Conservation (phyloP, 2,797 vertebrate species). For the Microctenopoma steveboyesi region DNA sequence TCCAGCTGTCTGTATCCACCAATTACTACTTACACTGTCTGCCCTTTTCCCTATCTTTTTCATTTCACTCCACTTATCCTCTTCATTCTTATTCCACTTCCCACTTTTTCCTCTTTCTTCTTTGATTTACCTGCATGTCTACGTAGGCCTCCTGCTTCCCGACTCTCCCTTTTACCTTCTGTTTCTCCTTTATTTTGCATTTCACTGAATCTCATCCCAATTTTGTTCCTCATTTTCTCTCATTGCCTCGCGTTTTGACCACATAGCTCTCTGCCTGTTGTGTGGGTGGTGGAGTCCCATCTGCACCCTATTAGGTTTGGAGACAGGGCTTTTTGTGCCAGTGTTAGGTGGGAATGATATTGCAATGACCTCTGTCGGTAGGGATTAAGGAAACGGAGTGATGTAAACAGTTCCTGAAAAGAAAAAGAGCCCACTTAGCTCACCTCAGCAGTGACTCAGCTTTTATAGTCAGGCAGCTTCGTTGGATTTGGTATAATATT, state of each 20-base stretch:
- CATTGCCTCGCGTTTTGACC: conserved; percentile 42
- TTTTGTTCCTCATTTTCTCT: conserved; percentile 51
- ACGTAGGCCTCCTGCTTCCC: conserved; percentile 1
- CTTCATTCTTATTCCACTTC: conserved; percentile 1
- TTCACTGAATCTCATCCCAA: conserved; percentile 17
- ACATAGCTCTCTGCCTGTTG: conserved; percentile 17
- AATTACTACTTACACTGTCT: conserved; percentile 40
- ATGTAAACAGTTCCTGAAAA: conserved; percentile 30
- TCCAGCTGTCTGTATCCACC: conserved; percentile 38
- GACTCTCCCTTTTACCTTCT: neutral
- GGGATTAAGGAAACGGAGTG: conserved; percentile 35
- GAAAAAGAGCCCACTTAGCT: conserved; percentile 17
- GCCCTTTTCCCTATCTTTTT: conserved; percentile 13
- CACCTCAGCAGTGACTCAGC: conserved; percentile 19
- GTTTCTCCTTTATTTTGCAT: conserved; percentile 33
- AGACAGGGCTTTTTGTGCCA: conserved; percentile 39
- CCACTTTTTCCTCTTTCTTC: neutral
- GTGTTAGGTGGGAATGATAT: conserved; percentile 7
- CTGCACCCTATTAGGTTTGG: conserved; percentile 54
- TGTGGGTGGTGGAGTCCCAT: conserved; percentile 36
- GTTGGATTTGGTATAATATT: neutral
- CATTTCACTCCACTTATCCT: conserved; percentile 36
- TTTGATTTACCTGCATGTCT: conserved; percentile 21
- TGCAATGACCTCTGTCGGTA: conserved; percentile 38
- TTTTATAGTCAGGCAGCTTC: neutral